A percentile compares a stretch with the other conserved stretches of the same genome.
Evolutionary conservation across 2,797 vertebrate species (phyloP).

Genomic region (Xenopus petersii): DNA sequence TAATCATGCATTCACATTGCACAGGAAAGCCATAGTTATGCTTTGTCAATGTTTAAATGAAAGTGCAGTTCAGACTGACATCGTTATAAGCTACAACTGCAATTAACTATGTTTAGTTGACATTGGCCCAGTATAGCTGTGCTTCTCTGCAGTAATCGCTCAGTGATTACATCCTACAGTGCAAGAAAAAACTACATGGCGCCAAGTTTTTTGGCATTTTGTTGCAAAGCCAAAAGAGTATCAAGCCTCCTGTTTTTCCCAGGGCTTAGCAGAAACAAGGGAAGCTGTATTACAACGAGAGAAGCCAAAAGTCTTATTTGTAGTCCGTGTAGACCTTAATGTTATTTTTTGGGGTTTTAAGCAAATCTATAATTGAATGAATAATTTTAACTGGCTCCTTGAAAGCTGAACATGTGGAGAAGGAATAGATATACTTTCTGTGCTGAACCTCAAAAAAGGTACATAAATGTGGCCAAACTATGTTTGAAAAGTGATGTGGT

Average conservation of each 20-base stretch:
- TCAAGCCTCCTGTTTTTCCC: constrained; percentile 16
- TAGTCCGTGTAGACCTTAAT: background rate
- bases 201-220: constrained; percentile 9
- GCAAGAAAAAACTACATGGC: constrained; percentile 34
- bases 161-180: constrained; percentile 15
- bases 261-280: constrained; percentile 14
- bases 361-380: background rate
- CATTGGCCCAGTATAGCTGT: constrained; percentile 2
- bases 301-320: background rate
- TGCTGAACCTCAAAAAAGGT: background rate
- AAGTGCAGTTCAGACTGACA: background rate
- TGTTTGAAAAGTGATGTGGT: background rate
- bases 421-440: background rate
- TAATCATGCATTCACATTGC: too few relatives aligned
- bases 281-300: constrained; percentile 9
- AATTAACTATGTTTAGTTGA: constrained; percentile 3
- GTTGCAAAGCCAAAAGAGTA: constrained; percentile 11
- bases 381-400: background rate
- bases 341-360: constrained; percentile 13
- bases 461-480: background rate
- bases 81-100: background rate
- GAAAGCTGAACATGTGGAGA: background rate
- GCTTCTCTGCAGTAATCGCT: constrained; percentile 19
- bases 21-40: too few relatives aligned
- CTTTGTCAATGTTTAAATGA: too few relatives aligned